Percentiles rank a stretch among this genome's conserved stretches.
These are phyloP conservation scores for rabbit (Oryctolagus cuniculus) DNA, from an alignment of 2,113 vertebrate genomes.

Conservation along the genomic window DNA sequence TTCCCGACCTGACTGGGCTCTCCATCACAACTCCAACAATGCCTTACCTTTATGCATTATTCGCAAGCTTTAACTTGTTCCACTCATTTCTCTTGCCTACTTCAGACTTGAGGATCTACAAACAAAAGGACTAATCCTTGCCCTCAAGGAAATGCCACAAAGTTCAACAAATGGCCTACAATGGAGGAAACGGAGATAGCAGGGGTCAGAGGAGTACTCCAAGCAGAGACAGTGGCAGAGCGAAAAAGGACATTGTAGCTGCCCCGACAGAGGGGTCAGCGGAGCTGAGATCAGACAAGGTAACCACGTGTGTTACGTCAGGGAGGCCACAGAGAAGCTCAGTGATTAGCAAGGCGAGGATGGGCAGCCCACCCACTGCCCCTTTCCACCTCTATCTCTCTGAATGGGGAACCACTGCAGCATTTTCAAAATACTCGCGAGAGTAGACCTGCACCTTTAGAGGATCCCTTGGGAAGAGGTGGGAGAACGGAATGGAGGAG, in stretches of 20 bases:
- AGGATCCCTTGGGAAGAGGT: not conserved
- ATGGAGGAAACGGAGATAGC: not conserved
- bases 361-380: not conserved
- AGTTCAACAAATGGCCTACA: not conserved
- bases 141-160: constrained; percentile 17
- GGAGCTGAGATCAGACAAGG: not conserved
- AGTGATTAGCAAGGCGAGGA: not conserved
- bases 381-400: not conserved
- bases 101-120: not conserved
- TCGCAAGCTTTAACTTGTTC: constrained; percentile 13
- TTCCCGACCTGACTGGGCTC: not conserved
- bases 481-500: not conserved
- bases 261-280: not conserved
- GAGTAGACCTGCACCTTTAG: not conserved
- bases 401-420: not conserved
- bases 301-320: not conserved
- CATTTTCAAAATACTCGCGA: not conserved
- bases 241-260: not conserved
- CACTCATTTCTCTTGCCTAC: not conserved
- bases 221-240: not conserved
- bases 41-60: not conserved
- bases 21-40: not conserved
- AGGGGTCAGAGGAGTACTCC: not conserved
- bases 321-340: not conserved
- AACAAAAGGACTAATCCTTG: constrained; percentile 33